phyloP scores from a whole-genome alignment of 2,113 vertebrate genomes.

The Paradisaea rubra region DNA sequence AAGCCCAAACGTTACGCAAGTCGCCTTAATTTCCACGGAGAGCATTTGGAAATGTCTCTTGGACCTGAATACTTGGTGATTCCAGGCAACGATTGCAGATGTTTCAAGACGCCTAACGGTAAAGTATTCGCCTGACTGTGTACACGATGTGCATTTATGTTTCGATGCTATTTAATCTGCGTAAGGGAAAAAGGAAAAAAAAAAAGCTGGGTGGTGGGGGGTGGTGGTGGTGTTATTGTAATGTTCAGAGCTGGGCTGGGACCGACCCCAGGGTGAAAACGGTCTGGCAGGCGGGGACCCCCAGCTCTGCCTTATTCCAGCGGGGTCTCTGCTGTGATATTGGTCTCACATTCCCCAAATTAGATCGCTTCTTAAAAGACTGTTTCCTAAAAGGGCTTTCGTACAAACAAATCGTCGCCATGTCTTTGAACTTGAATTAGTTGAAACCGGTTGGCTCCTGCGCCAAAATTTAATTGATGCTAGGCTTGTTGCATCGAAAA shows the following conservation, averaged over 20 bases:
- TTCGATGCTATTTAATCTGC: neutral
- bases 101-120: slow-evolving; percentile 68
- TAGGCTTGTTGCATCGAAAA: slow-evolving; percentile 37
- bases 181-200: neutral
- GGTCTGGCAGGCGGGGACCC: neutral
- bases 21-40: slow-evolving; percentile 17
- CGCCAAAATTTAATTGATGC: slow-evolving; percentile 29
- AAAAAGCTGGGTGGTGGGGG: fast-evolving
- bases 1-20: neutral
- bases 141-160: neutral
- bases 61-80: slow-evolving; percentile 31
- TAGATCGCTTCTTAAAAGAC: neutral
- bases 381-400: slow-evolving; percentile 4
- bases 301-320: neutral
- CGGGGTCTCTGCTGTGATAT: neutral
- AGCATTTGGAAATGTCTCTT: slow-evolving; percentile 47
- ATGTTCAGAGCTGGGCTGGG: neutral
- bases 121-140: slow-evolving; percentile 45
- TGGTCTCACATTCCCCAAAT: neutral
- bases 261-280: neutral
- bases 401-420: slow-evolving; percentile 40
- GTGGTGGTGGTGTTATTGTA: neutral
- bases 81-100: slow-evolving; percentile 35
- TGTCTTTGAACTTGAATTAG: slow-evolving; percentile 82
- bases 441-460: slow-evolving; percentile 31